phyloP scores from a whole-genome alignment of 2,113 vertebrate species.

The Poeciliopsis occidentalis region DNA sequence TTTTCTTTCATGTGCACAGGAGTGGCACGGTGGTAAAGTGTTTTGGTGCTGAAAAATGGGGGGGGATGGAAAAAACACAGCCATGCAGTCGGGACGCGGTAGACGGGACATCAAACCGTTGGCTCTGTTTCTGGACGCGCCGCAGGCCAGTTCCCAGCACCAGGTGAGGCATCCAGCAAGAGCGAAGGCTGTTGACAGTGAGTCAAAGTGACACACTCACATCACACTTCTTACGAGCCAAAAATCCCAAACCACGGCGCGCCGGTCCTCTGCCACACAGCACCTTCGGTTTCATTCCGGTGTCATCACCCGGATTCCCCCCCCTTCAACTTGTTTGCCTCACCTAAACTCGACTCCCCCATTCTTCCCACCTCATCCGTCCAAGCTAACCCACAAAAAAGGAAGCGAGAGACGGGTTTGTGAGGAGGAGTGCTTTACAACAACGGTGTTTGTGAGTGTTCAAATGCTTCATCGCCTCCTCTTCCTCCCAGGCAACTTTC shows the following conservation, averaged over 20 bases:
- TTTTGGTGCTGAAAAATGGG: constrained; percentile 12
- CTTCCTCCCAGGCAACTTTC: constrained; percentile 13
- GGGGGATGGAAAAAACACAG: constrained; percentile 5
- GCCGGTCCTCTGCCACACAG: constrained; percentile 30
- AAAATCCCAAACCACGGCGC: constrained; percentile 46
- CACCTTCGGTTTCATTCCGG: constrained; percentile 63
- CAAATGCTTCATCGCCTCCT: constrained; percentile 37
- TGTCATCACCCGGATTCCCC: constrained; percentile 65
- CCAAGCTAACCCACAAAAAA: constrained; percentile 10
- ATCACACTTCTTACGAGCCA: constrained; percentile 62
- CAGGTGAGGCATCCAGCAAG: constrained; percentile 56
- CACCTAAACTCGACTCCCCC: constrained; percentile 51
- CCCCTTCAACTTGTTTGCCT: constrained; percentile 2
- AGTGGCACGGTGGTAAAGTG: constrained; percentile 40
- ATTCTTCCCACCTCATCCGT: neutral
- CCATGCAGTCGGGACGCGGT: neutral
- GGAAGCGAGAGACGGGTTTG: neutral
- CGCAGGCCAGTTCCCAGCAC: constrained; percentile 31
- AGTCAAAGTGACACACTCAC: constrained; percentile 65
- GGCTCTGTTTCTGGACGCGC: constrained; percentile 26
- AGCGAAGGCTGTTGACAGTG: constrained; percentile 48
- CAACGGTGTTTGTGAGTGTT: constrained; percentile 49
- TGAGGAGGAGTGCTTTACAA: constrained; percentile 37
- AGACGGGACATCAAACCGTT: constrained; percentile 34
- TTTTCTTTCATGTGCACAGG: constrained; percentile 55